Conservation (phyloP, 2,113 vertebrate genomes). For the Anhinga rufa region DNA sequence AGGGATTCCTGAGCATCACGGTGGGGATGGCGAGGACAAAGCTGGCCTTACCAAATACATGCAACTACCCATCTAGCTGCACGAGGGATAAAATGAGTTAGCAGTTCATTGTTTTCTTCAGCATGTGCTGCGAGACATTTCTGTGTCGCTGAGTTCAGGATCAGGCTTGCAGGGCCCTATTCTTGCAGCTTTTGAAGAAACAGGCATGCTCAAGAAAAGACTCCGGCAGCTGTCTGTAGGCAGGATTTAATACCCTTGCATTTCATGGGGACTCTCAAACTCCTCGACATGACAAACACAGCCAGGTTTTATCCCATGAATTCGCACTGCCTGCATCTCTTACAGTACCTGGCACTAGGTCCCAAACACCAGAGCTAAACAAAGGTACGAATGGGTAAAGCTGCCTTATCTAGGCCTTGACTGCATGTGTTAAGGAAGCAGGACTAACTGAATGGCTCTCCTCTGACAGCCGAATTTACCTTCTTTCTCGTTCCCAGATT, state of each 20-base stretch:
- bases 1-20: neutral
- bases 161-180: constrained; percentile 9
- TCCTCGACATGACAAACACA: neutral
- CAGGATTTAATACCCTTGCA: neutral
- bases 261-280: neutral
- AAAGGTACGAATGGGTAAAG: neutral
- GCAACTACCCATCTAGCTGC: neutral
- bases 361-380: neutral
- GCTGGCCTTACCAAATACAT: neutral
- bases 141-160: constrained; percentile 4
- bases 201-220: constrained; percentile 3
- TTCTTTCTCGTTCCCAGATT: neutral
- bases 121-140: neutral
- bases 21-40: neutral
- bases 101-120: neutral
- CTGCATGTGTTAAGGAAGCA: neutral
- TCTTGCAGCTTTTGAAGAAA: neutral
- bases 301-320: neutral
- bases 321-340: neutral
- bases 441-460: neutral
- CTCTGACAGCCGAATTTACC: neutral
- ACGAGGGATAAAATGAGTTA: neutral
- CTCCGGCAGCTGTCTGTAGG: neutral
- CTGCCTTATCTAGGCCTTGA: neutral
- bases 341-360: neutral